These are phyloP conservation scores for Pyrocoelia pectoralis DNA, from an alignment of 2,888 invertebrate species.

Conservation along the genomic window DNA sequence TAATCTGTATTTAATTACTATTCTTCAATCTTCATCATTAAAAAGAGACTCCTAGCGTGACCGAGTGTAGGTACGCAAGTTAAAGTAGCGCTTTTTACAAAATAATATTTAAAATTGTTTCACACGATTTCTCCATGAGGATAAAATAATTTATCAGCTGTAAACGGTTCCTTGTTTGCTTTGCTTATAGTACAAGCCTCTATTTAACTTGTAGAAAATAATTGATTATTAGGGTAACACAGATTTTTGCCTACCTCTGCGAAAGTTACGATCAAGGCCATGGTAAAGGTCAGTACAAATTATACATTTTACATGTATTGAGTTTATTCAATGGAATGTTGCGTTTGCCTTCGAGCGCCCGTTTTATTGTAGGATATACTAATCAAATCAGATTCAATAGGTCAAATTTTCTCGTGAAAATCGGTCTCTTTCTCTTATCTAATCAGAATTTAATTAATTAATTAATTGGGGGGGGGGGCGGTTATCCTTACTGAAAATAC, in stretches of 20 bases:
- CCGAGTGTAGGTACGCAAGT: neutral
- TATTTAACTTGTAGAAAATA: neutral
- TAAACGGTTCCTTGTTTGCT: too few species aligned
- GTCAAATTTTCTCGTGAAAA: too few species aligned
- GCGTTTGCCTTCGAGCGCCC: neutral
- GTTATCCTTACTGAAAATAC: too few species aligned
- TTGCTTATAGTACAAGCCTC: too few species aligned
- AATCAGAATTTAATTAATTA: too few species aligned
- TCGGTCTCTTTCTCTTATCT: too few species aligned
- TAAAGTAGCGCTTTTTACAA: neutral
- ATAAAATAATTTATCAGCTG: neutral
- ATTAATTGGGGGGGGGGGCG: too few species aligned
- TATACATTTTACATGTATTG: neutral
- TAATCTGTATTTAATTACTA: neutral
- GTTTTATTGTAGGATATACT: neutral
- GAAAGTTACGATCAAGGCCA: neutral
- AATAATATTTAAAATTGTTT: neutral
- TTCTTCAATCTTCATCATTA: neutral
- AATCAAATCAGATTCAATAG: too few species aligned
- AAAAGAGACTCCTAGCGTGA: neutral
- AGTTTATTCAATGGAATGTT: neutral
- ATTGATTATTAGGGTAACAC: neutral
- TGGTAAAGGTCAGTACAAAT: neutral
- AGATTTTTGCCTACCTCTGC: neutral
- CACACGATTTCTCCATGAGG: neutral